Evolutionary conservation across 2,888 invertebrate genomes (phyloP).

Genomic region (Pseudococcus longispinus): DNA sequence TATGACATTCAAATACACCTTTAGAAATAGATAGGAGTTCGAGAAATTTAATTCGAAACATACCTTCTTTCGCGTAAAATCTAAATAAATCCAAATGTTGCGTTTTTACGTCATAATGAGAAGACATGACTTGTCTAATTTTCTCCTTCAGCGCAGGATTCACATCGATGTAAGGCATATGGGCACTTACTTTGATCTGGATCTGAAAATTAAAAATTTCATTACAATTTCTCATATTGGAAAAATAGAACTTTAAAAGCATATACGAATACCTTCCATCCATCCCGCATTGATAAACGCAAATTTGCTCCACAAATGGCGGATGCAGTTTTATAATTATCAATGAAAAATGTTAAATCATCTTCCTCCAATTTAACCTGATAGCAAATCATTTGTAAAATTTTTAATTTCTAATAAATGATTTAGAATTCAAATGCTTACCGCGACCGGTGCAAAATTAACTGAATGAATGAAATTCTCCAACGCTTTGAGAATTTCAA

Average conservation of each 20-base stretch:
- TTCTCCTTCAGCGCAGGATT: constrained; percentile 74
- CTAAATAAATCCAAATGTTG: constrained; percentile 81
- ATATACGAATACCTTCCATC: constrained; percentile 11
- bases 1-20: constrained; percentile 64
- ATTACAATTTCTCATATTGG: too few relatives aligned
- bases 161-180: constrained; percentile 65
- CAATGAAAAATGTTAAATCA: constrained; percentile 43
- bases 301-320: constrained; percentile 12
- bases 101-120: constrained; percentile 75
- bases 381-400: neutral
- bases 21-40: neutral
- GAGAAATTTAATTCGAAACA: neutral
- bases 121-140: constrained; percentile 81
- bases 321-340: neutral
- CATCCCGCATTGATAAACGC: constrained; percentile 24
- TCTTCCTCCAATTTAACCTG: constrained; percentile 39
- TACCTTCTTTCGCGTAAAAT: constrained; percentile 73
- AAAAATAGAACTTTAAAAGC: neutral
- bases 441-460: neutral
- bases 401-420: neutral
- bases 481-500: constrained; percentile 33
- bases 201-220: neutral
- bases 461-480: neutral
- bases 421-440: neutral
- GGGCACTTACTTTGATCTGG: constrained; percentile 38